A percentile compares a stretch with the other conserved stretches of the same genome.
Evolutionary conservation across 2,797 vertebrate genomes (phyloP).

Genomic region (Hydrolagus colliei): DNA sequence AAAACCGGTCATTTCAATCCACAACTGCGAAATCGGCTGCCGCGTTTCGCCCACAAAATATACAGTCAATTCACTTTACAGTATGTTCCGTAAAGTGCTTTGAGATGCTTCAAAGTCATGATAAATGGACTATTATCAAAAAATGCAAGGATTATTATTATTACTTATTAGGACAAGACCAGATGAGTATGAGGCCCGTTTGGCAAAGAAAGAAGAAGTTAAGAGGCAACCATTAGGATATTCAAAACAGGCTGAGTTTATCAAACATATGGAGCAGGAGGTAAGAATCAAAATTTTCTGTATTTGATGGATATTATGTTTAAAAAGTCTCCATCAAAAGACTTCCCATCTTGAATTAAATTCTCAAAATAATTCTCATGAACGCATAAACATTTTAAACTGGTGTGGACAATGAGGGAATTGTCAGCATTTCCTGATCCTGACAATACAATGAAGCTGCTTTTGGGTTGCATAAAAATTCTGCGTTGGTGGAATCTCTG

Average conservation of each 20-base stretch:
- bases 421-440: neutral
- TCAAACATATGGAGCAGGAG: slow-evolving; percentile 73
- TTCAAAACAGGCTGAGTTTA: slow-evolving; percentile 77
- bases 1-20: neutral
- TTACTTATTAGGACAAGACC: slow-evolving; percentile 63
- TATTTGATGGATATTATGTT: neutral
- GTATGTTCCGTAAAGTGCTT: too few relatives aligned
- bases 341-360: neutral
- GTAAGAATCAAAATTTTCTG: slow-evolving; percentile 46
- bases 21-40: too few relatives aligned
- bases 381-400: neutral
- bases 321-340: neutral
- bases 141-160: too few relatives aligned
- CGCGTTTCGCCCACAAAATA: too few relatives aligned
- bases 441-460: neutral
- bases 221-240: slow-evolving; percentile 68
- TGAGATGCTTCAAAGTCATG: too few relatives aligned
- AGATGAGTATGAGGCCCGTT: slow-evolving; percentile 65
- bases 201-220: slow-evolving; percentile 64
- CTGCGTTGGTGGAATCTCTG: too few relatives aligned
- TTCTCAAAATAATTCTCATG: neutral
- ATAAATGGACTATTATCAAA: too few relatives aligned
- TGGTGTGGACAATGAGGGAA: neutral
- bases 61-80: too few relatives aligned
- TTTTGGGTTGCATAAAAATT: too few relatives aligned